phyloP scores from a whole-genome alignment of 2,888 invertebrate species.

The Rhagonycha lutea region DNA sequence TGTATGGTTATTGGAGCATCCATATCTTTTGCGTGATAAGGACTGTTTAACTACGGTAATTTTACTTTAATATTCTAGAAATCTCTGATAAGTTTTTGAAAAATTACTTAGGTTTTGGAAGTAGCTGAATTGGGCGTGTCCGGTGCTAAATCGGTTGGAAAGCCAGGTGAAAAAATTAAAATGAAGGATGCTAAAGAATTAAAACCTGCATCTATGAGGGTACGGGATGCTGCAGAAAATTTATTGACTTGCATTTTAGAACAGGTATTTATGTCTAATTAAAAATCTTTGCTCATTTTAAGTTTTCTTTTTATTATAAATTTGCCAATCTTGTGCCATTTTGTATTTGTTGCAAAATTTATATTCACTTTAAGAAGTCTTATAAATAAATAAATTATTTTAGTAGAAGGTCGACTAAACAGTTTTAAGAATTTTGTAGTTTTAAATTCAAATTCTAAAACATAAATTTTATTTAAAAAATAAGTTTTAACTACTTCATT shows the following conservation, averaged over 20 bases:
- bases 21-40: conserved; percentile 85
- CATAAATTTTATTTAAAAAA: too few relatives aligned
- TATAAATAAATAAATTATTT: too few relatives aligned
- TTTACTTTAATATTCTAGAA: not conserved
- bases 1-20: conserved; percentile 91
- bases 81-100: not conserved
- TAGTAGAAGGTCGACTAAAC: too few relatives aligned
- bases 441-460: too few relatives aligned
- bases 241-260: conserved; percentile 88
- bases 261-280: conserved; percentile 62
- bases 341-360: too few relatives aligned
- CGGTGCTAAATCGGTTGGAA: conserved; percentile 86
- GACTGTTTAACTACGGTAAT: conserved; percentile 87
- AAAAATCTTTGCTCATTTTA: not conserved
- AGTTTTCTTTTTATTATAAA: too few relatives aligned
- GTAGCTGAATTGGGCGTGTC: conserved; percentile 97
- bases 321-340: too few relatives aligned
- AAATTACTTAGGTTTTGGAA: conserved; percentile 64
- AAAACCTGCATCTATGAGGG: conserved; percentile 96
- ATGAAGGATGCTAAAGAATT: conserved; percentile 95
- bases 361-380: too few relatives aligned
- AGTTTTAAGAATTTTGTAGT: too few relatives aligned
- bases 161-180: conserved; percentile 86
- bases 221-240: conserved; percentile 96
- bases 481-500: too few relatives aligned